Conservation (phyloP, 2,888 invertebrate species). For the Myopa testacea region DNA sequence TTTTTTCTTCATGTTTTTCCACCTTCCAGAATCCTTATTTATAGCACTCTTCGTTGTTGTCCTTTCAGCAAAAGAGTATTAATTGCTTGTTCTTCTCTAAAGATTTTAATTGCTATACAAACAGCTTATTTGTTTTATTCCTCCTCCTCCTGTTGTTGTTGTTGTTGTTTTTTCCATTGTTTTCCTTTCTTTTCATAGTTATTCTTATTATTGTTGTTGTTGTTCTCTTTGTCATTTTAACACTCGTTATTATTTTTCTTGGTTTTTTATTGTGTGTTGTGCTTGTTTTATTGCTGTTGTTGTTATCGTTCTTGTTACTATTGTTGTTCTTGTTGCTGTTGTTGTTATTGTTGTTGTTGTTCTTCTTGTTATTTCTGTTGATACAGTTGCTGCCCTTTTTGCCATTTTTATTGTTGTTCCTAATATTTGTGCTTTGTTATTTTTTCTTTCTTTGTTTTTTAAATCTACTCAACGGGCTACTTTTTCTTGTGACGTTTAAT, state of each 20-base stretch:
- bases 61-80: neutral
- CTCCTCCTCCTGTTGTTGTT: no score
- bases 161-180: no score
- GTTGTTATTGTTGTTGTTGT: no score
- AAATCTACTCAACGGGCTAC: neutral
- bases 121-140: neutral
- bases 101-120: conserved; percentile 10
- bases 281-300: no score
- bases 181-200: no score
- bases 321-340: no score
- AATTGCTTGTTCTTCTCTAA: conserved; percentile 14
- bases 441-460: neutral
- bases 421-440: no score
- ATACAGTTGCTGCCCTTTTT: neutral
- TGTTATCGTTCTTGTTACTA: neutral
- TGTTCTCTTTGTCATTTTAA: no score
- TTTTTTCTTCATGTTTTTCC: neutral
- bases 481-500: neutral
- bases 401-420: no score
- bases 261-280: no score
- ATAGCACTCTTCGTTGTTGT: neutral
- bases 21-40: neutral
- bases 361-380: neutral
- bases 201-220: no score
- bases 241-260: no score